Evolutionary conservation across 2,888 invertebrate genomes (phyloP), one percentile per base, ranked within the genome.

Genomic region (Megamerina dolium): DNA sequence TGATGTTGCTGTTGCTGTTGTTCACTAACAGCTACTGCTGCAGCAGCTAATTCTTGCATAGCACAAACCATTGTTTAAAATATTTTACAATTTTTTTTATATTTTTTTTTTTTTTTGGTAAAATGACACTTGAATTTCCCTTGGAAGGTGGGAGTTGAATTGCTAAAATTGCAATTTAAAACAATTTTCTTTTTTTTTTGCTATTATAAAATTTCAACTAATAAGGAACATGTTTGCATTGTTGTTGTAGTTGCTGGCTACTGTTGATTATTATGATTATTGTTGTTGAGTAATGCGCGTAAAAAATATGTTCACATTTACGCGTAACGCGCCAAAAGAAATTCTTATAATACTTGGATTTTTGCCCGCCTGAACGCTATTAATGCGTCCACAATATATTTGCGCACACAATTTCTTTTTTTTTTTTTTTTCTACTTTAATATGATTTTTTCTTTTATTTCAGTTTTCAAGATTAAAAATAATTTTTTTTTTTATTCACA

Each of bases 41-140:
- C 50, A 27, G 52, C 42, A 49, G 62, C 49, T 46, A 59, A 47
- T 45, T 66, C 68, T 58, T 71, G 70, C 63, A 71, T 70, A 59
- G 69, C 72, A 66, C 71, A 72, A 63, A 71, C 72, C 71, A 72
- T 72, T 58, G 56, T 55, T 18, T 40, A 17, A 12, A 36, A 27
- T 41, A 34, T 45, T 42, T 40, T 43, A 40, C 33, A 52, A 49
- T 51, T 50, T 29, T 46, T 43, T 43, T 35, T 46, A 44, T 37
- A 43, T 58, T 49, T 38, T 30, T 41, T 13, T 38, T 51, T 64
- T 65, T 65, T 59, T 63, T 61, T 59, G 63, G 59, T 53, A 58
- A 55, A 59, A 63, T 63, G 65, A 63, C 63, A 63, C 63, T 63
- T 61, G 51, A 57, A 58, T 53, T 61, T 49, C 49, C n/a, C n/a